Evolutionary conservation across 2,888 invertebrate species (phyloP).

Genomic region (Melanchra persicariae): DNA sequence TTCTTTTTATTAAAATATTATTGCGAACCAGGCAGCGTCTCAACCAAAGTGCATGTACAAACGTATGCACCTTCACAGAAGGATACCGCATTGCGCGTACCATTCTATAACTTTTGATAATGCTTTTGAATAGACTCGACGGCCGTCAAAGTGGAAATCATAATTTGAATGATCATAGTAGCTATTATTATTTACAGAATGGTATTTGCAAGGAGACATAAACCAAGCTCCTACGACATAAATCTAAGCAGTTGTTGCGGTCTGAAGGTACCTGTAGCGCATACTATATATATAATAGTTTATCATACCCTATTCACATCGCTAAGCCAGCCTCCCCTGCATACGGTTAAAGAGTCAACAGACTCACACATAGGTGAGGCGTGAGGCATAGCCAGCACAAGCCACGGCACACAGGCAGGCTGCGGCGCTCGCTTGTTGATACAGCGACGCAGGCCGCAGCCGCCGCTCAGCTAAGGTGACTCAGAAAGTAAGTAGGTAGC

Average conservation of each 20-base stretch:
- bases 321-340: conserved; percentile 65
- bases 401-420: conserved; percentile 58
- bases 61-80: conserved; percentile 34
- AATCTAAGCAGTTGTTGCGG: conserved; percentile 19
- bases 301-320: conserved; percentile 59
- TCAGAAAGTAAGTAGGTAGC: conserved; percentile 84
- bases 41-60: conserved; percentile 43
- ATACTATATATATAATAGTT: conserved; percentile 52
- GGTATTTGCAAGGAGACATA: background rate
- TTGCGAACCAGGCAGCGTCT: background rate
- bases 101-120: conserved; percentile 25
- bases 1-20: background rate
- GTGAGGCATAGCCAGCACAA: conserved; percentile 47
- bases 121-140: background rate
- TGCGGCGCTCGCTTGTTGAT: conserved; percentile 70
- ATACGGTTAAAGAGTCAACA: conserved; percentile 68
- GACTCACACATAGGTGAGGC: conserved; percentile 69
- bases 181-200: background rate
- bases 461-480: conserved; percentile 78
- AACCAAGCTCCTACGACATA: background rate
- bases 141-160: conserved; percentile 1
- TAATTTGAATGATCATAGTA: background rate
- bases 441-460: conserved; percentile 69
- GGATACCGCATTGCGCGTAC: conserved; percentile 65
- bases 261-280: conserved; percentile 11